These are phyloP conservation scores for Rallus limicola DNA, from an alignment of 2,113 vertebrate species.

Conservation along the genomic window DNA sequence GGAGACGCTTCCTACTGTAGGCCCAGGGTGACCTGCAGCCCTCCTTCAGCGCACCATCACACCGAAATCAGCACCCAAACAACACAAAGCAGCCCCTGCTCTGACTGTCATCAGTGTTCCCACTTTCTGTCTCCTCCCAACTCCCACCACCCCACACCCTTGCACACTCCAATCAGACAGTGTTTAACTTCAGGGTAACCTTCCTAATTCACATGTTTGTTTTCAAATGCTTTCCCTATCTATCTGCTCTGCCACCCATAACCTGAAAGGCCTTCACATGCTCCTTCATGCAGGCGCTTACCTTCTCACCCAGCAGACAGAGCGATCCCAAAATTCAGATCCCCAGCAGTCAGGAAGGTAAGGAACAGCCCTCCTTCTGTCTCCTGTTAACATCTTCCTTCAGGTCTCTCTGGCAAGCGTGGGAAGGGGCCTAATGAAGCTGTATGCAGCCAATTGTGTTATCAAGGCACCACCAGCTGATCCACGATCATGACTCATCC, in stretches of 20 bases:
- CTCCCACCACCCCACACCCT: not conserved
- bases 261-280: not conserved
- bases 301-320: not conserved
- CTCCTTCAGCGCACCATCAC: not conserved
- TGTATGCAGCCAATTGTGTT: slow-evolving; percentile 70
- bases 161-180: not conserved
- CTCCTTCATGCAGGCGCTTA: not conserved
- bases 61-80: not conserved
- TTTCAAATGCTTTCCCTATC: not conserved
- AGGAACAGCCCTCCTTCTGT: not conserved
- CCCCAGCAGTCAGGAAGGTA: not conserved
- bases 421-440: slow-evolving; percentile 54
- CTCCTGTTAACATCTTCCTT: not conserved
- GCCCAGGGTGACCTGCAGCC: not conserved
- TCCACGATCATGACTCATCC: slow-evolving; percentile 66
- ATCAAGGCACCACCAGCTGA: slow-evolving; percentile 70
- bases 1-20: not conserved
- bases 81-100: not conserved
- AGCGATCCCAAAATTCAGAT: not conserved
- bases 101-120: not conserved
- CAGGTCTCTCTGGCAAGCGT: not conserved
- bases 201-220: not conserved
- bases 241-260: not conserved
- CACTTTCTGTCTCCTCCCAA: not conserved
- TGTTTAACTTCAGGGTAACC: not conserved